Base-by-base conservation (phyloP, 1,140 invertebrate genomes). In the Solen grandis region DNA sequence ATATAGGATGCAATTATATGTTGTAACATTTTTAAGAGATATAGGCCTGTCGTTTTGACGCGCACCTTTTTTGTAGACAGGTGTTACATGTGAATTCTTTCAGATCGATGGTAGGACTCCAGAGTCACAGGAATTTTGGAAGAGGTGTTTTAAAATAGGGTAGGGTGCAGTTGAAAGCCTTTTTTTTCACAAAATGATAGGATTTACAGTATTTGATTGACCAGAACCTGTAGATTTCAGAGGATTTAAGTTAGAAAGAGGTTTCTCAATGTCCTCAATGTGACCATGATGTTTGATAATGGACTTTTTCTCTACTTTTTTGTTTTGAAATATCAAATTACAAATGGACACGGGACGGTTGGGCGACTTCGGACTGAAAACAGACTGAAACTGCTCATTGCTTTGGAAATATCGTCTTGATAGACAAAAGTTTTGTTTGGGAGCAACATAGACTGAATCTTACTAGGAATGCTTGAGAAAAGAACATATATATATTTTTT, bases 11-110 rank as follows among this genome's bases (percentile, higher is more conserved):
- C 57, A 0, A 69, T 35, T 50, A 78, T 68, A 31, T 78, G 63
- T 59, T 78, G 63, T 16, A 77, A 63, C 19, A 52, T 55, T 77
- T 77, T 77, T 60, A 41, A 78, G 65, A 46, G 54, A 69, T 14
- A 78, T 57, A n/a, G 75, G 63, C 16, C 52, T 25, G 31, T 59
- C 68, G 35, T 60, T 78, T 41, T 25, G 33, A 25, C 19, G 68
- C 33, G 4, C 13, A 25, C 36, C 62, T 41, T 69, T 78, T 68
- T 59, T 68, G 31, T 33, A 78, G 33, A 78, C n/a, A 29, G 46
- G 75, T 31, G n/a, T n/a, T n/a, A n/a, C n/a, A n/a, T n/a, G n/a
- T n/a, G n/a, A n/a, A n/a, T n/a, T n/a, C n/a, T n/a, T n/a, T n/a
- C n/a, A n/a, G n/a, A 13, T 29, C 59, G 33, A 22, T 60, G 27